phyloP scores from a whole-genome alignment of 1,140 invertebrate genomes.

The Formica exsecta region DNA sequence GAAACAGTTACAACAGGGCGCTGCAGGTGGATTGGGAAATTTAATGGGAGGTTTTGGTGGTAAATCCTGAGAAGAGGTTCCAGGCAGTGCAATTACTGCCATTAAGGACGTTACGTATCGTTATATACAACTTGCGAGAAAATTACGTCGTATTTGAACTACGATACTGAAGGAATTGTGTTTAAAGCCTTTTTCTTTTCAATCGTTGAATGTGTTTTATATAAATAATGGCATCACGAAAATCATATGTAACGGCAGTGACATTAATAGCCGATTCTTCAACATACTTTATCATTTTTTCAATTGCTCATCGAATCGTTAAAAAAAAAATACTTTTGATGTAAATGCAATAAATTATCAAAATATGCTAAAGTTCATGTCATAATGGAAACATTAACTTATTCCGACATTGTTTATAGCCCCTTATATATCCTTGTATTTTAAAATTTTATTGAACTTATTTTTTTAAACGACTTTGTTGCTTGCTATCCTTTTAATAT shows the following conservation, averaged over 20 bases:
- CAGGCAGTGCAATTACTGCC: constrained; percentile 44
- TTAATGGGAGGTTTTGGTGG: constrained; percentile 92
- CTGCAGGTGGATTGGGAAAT: constrained; percentile 91
- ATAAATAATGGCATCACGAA: constrained; percentile 22
- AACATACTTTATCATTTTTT: constrained; percentile 22
- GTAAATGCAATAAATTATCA: constrained; percentile 56
- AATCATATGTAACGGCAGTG: constrained; percentile 9
- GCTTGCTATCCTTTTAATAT: background rate
- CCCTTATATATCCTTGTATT: constrained; percentile 27
- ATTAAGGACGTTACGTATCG: constrained; percentile 30
- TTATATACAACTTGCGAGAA: constrained; percentile 28
- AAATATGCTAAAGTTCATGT: constrained; percentile 16
- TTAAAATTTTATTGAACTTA: background rate
- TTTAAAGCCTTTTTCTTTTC: constrained; percentile 29
- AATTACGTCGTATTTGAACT: constrained; percentile 30
- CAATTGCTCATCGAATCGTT: constrained; percentile 17
- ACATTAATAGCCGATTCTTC: constrained; percentile 11
- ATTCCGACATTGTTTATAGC: constrained; percentile 23
- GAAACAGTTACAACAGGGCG: constrained; percentile 97
- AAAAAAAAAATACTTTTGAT: constrained; percentile 40
- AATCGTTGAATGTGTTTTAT: constrained; percentile 31
- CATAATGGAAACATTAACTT: constrained; percentile 15
- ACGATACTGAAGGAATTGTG: constrained; percentile 15
- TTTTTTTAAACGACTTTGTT: constrained; percentile 2
- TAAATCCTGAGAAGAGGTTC: constrained; percentile 82